Evolutionary conservation across 2,113 vertebrate species (phyloP).

Genomic region (Heptranchias perlo): DNA sequence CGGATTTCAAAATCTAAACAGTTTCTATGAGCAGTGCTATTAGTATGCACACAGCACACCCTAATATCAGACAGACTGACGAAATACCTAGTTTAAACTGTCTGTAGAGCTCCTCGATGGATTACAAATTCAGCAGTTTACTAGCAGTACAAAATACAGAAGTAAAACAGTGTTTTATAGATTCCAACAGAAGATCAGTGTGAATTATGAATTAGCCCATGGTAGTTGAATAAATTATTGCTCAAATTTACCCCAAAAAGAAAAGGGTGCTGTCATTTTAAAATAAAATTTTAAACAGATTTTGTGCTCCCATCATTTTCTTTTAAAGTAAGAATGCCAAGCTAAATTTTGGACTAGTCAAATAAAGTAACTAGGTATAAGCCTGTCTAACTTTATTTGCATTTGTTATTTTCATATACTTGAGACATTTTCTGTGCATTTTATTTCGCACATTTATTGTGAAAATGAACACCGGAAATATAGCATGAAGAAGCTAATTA

Average conservation of each 20-base stretch:
- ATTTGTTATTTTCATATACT: no score
- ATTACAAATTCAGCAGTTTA: not conserved
- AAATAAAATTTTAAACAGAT: no score
- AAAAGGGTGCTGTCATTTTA: no score
- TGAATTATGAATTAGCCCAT: not conserved
- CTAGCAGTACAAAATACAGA: not conserved
- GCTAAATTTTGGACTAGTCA: no score
- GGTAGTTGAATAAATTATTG: not conserved
- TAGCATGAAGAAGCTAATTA: not conserved
- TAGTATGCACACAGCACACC: not conserved
- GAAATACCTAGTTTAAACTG: not conserved
- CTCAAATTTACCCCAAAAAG: not conserved
- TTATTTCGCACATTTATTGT: no score
- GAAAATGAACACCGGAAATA: not conserved
- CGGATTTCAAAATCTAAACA: no score
- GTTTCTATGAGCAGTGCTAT: not conserved
- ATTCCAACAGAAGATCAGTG: not conserved
- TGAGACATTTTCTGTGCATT: no score
- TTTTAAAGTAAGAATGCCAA: no score
- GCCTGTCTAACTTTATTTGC: no score
- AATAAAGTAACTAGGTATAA: no score
- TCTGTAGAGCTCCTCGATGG: not conserved
- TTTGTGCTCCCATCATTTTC: no score
- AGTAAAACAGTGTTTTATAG: not conserved
- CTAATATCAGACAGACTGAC: not conserved